Evolutionary conservation across 2,888 invertebrate species (phyloP).

Genomic region (Tipula unca): DNA sequence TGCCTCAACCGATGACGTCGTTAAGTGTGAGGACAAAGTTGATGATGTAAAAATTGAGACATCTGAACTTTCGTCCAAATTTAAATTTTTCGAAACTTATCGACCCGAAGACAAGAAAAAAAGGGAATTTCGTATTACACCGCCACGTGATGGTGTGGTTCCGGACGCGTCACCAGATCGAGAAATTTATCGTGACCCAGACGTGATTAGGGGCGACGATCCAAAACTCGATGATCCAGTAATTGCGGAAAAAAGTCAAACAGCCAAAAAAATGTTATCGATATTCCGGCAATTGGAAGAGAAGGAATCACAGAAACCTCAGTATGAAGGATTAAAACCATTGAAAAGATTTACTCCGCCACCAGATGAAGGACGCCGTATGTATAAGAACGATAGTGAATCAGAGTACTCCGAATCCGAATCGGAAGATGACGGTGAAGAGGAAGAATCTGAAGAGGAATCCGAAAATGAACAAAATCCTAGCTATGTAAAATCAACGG

Average conservation of each 20-base stretch:
- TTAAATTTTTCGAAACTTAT: constrained; percentile 87
- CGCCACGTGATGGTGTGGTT: constrained; percentile 70
- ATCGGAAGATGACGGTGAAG: constrained; percentile 41
- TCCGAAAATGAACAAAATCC: constrained; percentile 39
- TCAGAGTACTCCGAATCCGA: constrained; percentile 44
- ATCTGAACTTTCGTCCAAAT: constrained; percentile 73
- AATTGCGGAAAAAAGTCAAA: constrained; percentile 50
- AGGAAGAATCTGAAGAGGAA: constrained; percentile 41
- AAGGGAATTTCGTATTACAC: constrained; percentile 78
- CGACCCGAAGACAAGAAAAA: constrained; percentile 58
- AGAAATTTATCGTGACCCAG: constrained; percentile 63
- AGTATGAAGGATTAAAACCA: constrained; percentile 57
- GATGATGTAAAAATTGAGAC: constrained; percentile 75
- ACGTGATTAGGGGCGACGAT: constrained; percentile 57
- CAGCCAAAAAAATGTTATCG: constrained; percentile 77
- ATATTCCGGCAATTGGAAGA: constrained; percentile 87
- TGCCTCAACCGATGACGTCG: constrained; percentile 45
- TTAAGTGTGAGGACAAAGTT: constrained; percentile 60
- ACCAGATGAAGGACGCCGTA: constrained; percentile 51
- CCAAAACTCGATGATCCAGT: constrained; percentile 45
- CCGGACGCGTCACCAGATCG: constrained; percentile 46
- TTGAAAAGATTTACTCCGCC: constrained; percentile 86
- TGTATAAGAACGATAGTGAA: constrained; percentile 36
- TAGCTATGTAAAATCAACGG: constrained; percentile 26
- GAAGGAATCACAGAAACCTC: constrained; percentile 46